Evolutionary conservation across 1,140 invertebrate genomes (phyloP), one percentile per base, ranked within the genome.

Genomic region (Trichonephila clavipes): DNA sequence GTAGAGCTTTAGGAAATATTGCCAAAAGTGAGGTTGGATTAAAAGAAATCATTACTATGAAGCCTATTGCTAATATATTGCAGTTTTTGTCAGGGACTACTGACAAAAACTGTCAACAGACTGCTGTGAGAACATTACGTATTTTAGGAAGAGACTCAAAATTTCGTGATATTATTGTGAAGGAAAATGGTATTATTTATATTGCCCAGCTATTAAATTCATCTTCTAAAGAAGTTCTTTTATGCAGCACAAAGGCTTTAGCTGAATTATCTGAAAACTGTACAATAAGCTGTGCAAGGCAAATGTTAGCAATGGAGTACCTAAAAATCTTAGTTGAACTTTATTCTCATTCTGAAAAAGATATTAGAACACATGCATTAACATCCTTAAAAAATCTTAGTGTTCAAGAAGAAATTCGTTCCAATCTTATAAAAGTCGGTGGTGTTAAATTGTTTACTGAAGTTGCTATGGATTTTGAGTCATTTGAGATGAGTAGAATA

Each of bases 1-100:
- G 94, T 64, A 87, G 94, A 44, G 94, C 94, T n/a, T 88, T 94
- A 58, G 94, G 87, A 18, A 94, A 94, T 82, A 91, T 94, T 19
- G 94, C 94, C 12, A 61, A 91, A 19, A 64, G 16, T 64, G 44
- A 88, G 19, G 12, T 59, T 12, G 93, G 93, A 44, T 44, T 88
- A 24, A 72, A 85, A 24, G 40, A 40, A 24, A 40, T 92, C 59
- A 83, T 87, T 59, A 51, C 34, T 59, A 28, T 59, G n/a, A 44
- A 88, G 14, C 62, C 69, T 34, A 44, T 94, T 28, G 34, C 90
- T 61, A 64, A 72, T 10, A 66, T 94, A 40, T 40, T 94, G 6
- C 72, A 88, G 16, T 94, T 94, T 92, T 69, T 94, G 62, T 88
- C 66, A 40, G 44, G 62, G 40, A 94, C 94, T 40, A 62, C 66